These are phyloP conservation scores for Ophion slaviceki DNA, from an alignment of 2,888 invertebrate genomes.

Conservation along the genomic window DNA sequence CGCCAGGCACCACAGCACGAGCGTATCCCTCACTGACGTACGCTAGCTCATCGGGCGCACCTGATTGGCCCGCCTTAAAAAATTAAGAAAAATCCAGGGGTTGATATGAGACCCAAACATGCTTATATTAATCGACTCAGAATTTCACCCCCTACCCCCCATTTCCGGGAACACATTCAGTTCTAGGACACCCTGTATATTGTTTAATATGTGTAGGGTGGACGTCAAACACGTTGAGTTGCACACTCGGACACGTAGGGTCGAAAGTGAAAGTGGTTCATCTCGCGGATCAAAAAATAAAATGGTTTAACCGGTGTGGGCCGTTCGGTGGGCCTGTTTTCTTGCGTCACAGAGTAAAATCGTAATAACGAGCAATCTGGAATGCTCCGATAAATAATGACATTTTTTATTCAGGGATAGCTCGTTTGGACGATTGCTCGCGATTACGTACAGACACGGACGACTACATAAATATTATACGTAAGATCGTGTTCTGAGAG, in stretches of 20 bases:
- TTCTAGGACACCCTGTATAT: no score
- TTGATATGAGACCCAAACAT: no score
- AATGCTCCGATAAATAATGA: slow-evolving; percentile 5
- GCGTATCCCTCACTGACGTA: no score
- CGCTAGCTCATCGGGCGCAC: no score
- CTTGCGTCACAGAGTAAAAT: slow-evolving; percentile 47
- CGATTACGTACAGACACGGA: neutral
- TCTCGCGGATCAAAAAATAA: slow-evolving; percentile 54
- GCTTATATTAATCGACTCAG: no score
- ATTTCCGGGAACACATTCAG: no score
- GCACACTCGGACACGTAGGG: slow-evolving; percentile 24
- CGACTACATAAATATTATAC: neutral
- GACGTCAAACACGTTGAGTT: slow-evolving; percentile 27
- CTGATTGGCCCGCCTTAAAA: no score
- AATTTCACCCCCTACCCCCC: no score
- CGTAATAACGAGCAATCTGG: slow-evolving; percentile 18
- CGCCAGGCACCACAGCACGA: no score
- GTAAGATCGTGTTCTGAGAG: neutral
- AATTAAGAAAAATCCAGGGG: no score
- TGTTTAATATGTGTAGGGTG: neutral
- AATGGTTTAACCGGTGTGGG: slow-evolving; percentile 53
- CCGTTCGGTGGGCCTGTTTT: slow-evolving; percentile 45
- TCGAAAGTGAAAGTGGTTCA: slow-evolving; percentile 64
- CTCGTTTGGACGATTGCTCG: slow-evolving; percentile 6
- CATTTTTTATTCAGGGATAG: slow-evolving; percentile 36